Evolutionary conservation across 2,888 invertebrate species (phyloP).

Genomic region (Idaea biselata): DNA sequence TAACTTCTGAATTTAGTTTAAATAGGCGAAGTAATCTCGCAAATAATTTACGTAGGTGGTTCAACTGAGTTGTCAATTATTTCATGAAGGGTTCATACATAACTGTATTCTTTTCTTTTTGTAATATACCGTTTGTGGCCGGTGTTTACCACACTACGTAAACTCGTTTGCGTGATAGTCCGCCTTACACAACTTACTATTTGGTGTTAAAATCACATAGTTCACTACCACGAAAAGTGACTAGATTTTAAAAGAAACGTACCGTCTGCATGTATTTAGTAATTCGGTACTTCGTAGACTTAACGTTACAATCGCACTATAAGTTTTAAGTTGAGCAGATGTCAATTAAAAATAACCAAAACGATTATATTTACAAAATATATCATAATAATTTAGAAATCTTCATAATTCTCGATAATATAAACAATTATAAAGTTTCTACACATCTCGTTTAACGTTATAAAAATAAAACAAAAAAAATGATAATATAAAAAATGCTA

Average conservation of each 20-base stretch:
- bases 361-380: constrained; percentile 77
- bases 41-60: too few species aligned
- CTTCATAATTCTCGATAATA: constrained; percentile 51
- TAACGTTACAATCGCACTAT: constrained; percentile 60
- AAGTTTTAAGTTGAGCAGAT: constrained; percentile 78
- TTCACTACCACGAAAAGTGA: constrained; percentile 45
- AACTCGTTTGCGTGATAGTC: too few species aligned
- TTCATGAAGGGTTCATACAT: too few species aligned
- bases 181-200: constrained; percentile 15
- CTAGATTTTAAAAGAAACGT: constrained; percentile 38
- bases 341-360: constrained; percentile 70
- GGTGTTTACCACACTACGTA: too few species aligned
- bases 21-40: too few species aligned
- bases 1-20: constrained; percentile 9
- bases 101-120: too few species aligned
- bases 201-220: constrained; percentile 33
- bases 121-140: too few species aligned
- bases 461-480: constrained; percentile 53
- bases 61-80: too few species aligned
- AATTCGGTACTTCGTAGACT: constrained; percentile 10
- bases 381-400: constrained; percentile 56
- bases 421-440: constrained; percentile 70
- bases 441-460: constrained; percentile 48
- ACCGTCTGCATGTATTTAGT: constrained; percentile 15
- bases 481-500: constrained; percentile 44